A percentile compares a stretch with the other conserved stretches of the same genome.
phyloP scores from a whole-genome alignment of 1,140 invertebrate species.

The Hycleus cichorii region DNA sequence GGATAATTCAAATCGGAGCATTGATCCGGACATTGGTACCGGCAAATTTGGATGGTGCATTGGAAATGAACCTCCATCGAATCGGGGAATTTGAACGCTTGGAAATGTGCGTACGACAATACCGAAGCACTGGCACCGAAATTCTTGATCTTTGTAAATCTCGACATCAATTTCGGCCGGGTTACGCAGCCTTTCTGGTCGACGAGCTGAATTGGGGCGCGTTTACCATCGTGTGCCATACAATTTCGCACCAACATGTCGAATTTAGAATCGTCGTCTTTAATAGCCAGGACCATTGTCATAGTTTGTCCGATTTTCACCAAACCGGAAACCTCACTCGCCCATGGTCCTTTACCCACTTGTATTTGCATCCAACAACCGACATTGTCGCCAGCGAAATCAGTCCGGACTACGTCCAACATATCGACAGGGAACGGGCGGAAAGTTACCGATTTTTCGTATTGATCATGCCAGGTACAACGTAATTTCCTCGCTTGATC shows the following conservation, averaged over 20 bases:
- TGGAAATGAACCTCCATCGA: conserved; percentile 96
- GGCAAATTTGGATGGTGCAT: conserved; percentile 90
- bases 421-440: conserved; percentile 92
- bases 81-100: conserved; percentile 93
- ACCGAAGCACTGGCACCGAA: conserved; percentile 88
- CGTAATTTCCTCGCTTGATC: conserved; percentile 87
- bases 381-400: conserved; percentile 92
- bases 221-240: conserved; percentile 88
- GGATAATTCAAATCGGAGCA: conserved; percentile 57
- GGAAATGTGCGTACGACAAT: conserved; percentile 87
- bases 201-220: conserved; percentile 89
- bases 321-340: conserved; percentile 86
- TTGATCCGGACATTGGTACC: conserved; percentile 87
- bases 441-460: conserved; percentile 93
- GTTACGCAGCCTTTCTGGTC: conserved; percentile 90
- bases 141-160: conserved; percentile 92
- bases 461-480: conserved; percentile 93
- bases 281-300: conserved; percentile 95
- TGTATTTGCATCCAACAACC: conserved; percentile 94
- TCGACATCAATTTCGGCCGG: conserved; percentile 84
- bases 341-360: conserved; percentile 93
- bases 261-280: conserved; percentile 92
- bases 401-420: conserved; percentile 86
- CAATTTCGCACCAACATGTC: conserved; percentile 93
- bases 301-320: conserved; percentile 95